Percentiles rank a stretch among this genome's conserved stretches.
phyloP scores from a whole-genome alignment of 2,797 vertebrate species.

The Triplophysa yarkandensis region DNA sequence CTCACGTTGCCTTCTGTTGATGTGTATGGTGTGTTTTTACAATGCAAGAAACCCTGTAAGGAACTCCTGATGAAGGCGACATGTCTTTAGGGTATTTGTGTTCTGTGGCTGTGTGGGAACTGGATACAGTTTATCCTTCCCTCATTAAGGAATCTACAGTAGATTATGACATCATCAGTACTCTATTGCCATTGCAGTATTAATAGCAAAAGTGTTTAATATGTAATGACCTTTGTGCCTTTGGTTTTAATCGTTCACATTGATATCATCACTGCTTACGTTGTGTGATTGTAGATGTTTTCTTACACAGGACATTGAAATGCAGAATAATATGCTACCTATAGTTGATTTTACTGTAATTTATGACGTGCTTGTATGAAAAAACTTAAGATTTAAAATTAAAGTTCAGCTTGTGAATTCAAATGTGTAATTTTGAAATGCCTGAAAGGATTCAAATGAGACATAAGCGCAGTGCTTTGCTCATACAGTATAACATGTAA shows the following conservation, averaged over 20 bases:
- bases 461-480: slow-evolving; percentile 1
- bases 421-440: background rate
- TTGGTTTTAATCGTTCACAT: slow-evolving; percentile 19
- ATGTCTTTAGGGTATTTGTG: background rate
- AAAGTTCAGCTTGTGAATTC: background rate
- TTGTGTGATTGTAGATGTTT: slow-evolving; percentile 2
- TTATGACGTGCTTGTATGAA: slow-evolving; percentile 31
- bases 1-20: slow-evolving; percentile 13
- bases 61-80: background rate
- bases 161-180: slow-evolving; percentile 1
- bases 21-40: background rate
- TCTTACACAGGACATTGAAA: background rate
- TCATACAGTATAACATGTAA: slow-evolving; percentile 31
- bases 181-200: slow-evolving; percentile 14
- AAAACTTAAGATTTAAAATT: background rate
- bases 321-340: background rate
- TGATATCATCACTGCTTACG: background rate
- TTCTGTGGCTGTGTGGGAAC: slow-evolving; percentile 3
- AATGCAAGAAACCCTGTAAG: background rate
- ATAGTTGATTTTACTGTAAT: background rate
- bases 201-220: slow-evolving; percentile 2
- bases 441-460: slow-evolving; percentile 1
- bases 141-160: background rate
- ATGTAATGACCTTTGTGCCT: slow-evolving; percentile 42
- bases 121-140: background rate